Evolutionary conservation across 2,113 vertebrate species (phyloP).

Genomic region (Albula goreensis): DNA sequence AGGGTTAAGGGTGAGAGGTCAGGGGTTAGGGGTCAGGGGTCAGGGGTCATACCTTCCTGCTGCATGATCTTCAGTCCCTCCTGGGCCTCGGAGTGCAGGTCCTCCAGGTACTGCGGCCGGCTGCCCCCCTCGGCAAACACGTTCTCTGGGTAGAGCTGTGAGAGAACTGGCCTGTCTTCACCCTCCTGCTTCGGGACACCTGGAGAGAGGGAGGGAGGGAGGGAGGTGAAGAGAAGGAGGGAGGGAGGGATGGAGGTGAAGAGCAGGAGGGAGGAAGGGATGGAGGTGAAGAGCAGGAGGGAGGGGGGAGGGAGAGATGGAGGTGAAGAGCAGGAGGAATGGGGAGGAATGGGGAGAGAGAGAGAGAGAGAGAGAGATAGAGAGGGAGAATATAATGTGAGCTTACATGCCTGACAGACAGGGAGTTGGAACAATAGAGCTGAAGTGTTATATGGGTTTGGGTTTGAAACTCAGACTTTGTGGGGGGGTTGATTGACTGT

Average conservation of each 20-base stretch:
- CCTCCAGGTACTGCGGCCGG: constrained; percentile 82
- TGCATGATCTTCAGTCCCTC: constrained; percentile 86
- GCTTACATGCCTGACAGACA: too few species aligned
- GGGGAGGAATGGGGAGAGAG: not conserved
- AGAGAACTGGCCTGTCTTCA: constrained; percentile 57
- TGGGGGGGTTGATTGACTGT: too few species aligned
- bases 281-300: not conserved
- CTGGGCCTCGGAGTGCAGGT: constrained; percentile 87
- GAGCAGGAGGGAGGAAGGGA: constrained; percentile 12
- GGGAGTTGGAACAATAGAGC: too few species aligned
- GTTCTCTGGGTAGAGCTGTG: constrained; percentile 78
- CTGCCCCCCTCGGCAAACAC: constrained; percentile 83
- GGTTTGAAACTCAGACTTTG: too few species aligned
- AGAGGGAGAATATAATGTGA: too few species aligned
- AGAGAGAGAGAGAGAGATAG: too few species aligned
- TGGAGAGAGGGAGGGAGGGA: constrained; percentile 45
- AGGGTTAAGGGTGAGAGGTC: too few species aligned
- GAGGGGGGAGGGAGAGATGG: not conserved
- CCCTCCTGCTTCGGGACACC: constrained; percentile 65
- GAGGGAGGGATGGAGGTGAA: not conserved
- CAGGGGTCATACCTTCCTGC: constrained; percentile 77
- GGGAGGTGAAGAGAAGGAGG: not conserved
- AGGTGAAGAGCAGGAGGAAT: not conserved
- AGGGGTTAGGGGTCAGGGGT: not conserved
- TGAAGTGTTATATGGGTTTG: too few species aligned